phyloP scores from a whole-genome alignment of 2,797 vertebrate genomes.

The Hippocampus kuda region DNA sequence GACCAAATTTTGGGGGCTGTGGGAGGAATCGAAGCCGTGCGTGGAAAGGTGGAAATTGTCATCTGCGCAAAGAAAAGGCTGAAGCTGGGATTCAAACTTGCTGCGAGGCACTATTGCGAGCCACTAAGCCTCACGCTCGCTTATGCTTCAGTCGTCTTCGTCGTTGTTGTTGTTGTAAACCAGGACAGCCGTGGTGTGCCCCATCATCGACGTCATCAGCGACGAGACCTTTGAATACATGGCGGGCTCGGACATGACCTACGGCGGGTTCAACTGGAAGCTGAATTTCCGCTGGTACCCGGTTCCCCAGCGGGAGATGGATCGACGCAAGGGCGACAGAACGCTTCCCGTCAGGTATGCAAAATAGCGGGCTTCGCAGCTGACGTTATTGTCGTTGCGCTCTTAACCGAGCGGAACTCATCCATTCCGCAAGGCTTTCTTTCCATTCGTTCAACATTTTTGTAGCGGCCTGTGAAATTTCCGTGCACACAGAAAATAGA shows the following conservation, averaged over 20 bases:
- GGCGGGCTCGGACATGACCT: constrained; percentile 98
- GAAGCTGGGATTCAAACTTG: neutral
- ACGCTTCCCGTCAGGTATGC: constrained; percentile 82
- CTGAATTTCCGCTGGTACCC: constrained; percentile 98
- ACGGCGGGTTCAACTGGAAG: constrained; percentile 97
- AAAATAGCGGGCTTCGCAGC: neutral
- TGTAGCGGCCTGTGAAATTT: too few species aligned
- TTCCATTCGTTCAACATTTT: too few species aligned
- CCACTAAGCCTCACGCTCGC: too few species aligned
- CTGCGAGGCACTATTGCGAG: too few species aligned
- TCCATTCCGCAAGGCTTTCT: too few species aligned
- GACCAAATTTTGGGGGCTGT: too few species aligned
- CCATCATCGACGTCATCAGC: constrained; percentile 77
- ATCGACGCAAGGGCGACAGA: constrained; percentile 90
- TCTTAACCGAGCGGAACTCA: neutral
- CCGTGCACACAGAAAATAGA: neutral
- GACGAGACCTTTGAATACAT: constrained; percentile 98
- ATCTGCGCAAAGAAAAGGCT: too few species aligned
- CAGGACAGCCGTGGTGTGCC: constrained; percentile 63
- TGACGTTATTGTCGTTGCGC: neutral
- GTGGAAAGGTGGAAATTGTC: too few species aligned
- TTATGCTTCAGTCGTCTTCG: too few species aligned
- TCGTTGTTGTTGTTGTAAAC: neutral
- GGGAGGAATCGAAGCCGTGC: too few species aligned
- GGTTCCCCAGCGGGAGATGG: constrained; percentile 97